Percentiles rank a stretch among this genome's conserved stretches.
These are phyloP conservation scores for Periplaneta americana DNA, from an alignment of 1,140 invertebrate genomes.

Conservation along the genomic window DNA sequence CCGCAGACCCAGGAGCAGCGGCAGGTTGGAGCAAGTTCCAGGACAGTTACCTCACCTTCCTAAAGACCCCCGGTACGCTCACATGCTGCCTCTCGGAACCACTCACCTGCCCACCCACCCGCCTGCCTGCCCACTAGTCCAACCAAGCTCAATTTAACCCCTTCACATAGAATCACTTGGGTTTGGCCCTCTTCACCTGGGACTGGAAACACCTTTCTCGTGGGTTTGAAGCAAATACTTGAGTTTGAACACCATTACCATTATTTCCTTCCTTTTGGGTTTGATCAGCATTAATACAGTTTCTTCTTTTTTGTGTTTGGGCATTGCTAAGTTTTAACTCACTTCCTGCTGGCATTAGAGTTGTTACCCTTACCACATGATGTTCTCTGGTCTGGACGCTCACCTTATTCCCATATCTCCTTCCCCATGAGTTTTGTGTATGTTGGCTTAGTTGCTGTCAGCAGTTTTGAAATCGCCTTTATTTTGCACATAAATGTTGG, in stretches of 20 bases:
- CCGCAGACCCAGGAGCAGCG: conserved; percentile 6
- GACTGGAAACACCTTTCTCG: neutral
- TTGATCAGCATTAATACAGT: neutral
- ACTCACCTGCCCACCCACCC: neutral
- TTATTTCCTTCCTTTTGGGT: neutral
- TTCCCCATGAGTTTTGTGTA: neutral
- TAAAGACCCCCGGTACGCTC: conserved; percentile 48
- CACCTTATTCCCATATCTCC: neutral
- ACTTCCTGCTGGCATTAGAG: neutral
- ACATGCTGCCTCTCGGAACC: conserved; percentile 8
- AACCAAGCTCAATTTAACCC: neutral
- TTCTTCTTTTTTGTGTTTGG: neutral
- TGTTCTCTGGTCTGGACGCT: neutral
- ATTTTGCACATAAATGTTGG: neutral
- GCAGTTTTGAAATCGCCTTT: neutral
- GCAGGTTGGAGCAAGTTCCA: conserved; percentile 45
- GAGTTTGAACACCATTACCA: neutral
- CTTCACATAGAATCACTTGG: neutral
- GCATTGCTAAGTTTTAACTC: neutral
- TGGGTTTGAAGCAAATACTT: neutral
- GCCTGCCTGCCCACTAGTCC: neutral
- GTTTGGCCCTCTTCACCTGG: neutral
- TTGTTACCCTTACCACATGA: neutral
- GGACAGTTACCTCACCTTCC: conserved; percentile 63
- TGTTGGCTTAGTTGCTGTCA: too few relatives aligned